Evolutionary conservation across 2,888 invertebrate species (phyloP), one percentile per base, ranked within the genome.

Genomic region (Harpalus rufipes): DNA sequence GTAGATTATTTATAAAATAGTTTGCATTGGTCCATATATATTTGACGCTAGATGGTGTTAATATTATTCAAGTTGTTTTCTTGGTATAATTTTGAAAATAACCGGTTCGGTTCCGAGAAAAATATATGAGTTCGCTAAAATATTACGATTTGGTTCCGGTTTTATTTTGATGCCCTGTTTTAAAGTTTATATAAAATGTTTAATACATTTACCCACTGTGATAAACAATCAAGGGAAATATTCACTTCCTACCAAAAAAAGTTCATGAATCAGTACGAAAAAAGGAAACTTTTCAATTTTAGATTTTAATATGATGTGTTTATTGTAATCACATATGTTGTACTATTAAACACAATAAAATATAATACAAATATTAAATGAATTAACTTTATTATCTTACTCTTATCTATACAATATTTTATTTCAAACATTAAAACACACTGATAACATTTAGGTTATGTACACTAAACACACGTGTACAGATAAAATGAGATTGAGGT

Each of bases 161-260:
- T n/a, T n/a, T n/a, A n/a, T n/a, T n/a, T n/a, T n/a, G n/a, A n/a
- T n/a, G n/a, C n/a, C n/a, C n/a, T n/a, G n/a, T n/a, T n/a, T n/a
- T n/a, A 18, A 41, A 39, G n/a, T 12, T 72, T n/a, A 41, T 68
- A 68, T 79, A 58, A 59, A 59, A 80, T 80, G 39, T 61, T 32
- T 59, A 7, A 61, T 14, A 80, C 59, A 80, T 59, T 80, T 79
- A 51, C 32, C 41, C 80, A 80, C 80, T 80, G 80, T 80, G 65
- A 81, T 81, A 81, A 44, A 44, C 16, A 68, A 81, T 81, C 25
- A 39, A 81, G 65, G 81, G 51, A 68, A 68, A 68, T 68, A 68
- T 68, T 39, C n/a, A 68, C 39, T 68, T 68, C 68, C 68, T 68
- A 39, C 14, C 32, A 14, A 39, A 12, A 44, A 32, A 32, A 32